These are phyloP conservation scores for Pelobates cultripes DNA, from an alignment of 2,797 vertebrate genomes.

Conservation along the genomic window DNA sequence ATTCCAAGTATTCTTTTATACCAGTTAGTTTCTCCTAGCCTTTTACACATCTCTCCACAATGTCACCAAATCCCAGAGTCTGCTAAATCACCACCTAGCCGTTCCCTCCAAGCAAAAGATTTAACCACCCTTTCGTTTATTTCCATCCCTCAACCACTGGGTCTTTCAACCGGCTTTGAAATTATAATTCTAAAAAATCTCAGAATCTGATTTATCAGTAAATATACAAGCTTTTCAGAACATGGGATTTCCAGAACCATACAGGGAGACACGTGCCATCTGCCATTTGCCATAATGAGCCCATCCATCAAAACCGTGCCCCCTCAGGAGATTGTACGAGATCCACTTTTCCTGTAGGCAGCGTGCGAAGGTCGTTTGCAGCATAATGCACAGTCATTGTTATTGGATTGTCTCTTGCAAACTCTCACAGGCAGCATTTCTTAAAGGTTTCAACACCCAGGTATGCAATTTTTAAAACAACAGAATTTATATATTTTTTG, in stretches of 20 bases:
- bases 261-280: constrained; percentile 28
- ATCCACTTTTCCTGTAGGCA: constrained; percentile 9
- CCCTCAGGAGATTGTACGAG: constrained; percentile 11
- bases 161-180: too few relatives aligned
- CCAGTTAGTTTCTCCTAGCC: too few relatives aligned
- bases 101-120: too few relatives aligned
- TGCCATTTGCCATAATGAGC: constrained; percentile 17
- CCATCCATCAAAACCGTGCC: constrained; percentile 35
- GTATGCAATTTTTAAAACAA: not conserved
- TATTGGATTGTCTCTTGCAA: constrained; percentile 36
- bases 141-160: too few relatives aligned
- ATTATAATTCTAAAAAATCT: too few relatives aligned
- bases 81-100: too few relatives aligned
- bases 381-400: constrained; percentile 23
- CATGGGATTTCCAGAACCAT: constrained; percentile 3
- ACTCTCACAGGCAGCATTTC: constrained; percentile 35
- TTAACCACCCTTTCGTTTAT: too few relatives aligned
- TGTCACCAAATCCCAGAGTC: too few relatives aligned
- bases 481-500: not conserved
- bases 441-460: constrained; percentile 21
- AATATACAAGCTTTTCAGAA: not conserved
- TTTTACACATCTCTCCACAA: too few relatives aligned
- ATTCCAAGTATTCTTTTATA: too few relatives aligned
- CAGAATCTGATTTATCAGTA: too few relatives aligned
- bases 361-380: constrained; percentile 32